These are phyloP conservation scores for Noturus placidus DNA, from an alignment of 2,113 vertebrate genomes.

Conservation along the genomic window DNA sequence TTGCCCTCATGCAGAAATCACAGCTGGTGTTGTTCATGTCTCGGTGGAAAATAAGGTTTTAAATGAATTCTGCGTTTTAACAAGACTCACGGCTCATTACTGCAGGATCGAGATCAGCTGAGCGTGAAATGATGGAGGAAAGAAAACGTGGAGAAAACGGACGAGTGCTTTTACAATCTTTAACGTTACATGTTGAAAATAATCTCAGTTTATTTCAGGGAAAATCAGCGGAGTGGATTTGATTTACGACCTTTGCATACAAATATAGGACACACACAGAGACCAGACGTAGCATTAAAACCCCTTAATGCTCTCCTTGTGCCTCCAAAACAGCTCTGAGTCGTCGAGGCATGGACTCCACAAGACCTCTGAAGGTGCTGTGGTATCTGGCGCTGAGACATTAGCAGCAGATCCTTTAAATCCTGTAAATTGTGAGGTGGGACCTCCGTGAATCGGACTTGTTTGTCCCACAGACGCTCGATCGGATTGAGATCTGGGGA, in stretches of 20 bases:
- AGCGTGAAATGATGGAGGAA: conserved; percentile 28
- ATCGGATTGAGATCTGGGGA: too few species aligned
- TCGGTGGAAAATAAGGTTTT: conserved; percentile 16
- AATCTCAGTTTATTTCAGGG: neutral
- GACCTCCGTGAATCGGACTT: too few species aligned
- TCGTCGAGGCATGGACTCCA: too few species aligned
- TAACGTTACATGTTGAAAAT: neutral
- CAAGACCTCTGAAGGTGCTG: too few species aligned
- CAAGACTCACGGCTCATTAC: conserved; percentile 36
- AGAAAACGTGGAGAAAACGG: neutral
- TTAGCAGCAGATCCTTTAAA: too few species aligned
- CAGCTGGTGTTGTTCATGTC: conserved; percentile 13
- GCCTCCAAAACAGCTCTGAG: too few species aligned
- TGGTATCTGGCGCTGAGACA: too few species aligned
- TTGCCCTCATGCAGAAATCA: neutral
- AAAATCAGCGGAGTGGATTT: neutral
- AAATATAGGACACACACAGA: neutral
- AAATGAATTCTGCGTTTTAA: conserved; percentile 35
- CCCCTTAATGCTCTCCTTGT: too few species aligned
- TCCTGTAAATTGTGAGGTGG: too few species aligned
- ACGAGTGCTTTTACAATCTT: neutral
- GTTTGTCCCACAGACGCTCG: too few species aligned
- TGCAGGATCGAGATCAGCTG: conserved; percentile 28
- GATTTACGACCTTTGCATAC: neutral
- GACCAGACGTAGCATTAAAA: too few species aligned